Percentiles rank a stretch among this genome's conserved stretches.
These are phyloP conservation scores for Apotomis capreana DNA, from an alignment of 2,888 invertebrate species.

Conservation along the genomic window DNA sequence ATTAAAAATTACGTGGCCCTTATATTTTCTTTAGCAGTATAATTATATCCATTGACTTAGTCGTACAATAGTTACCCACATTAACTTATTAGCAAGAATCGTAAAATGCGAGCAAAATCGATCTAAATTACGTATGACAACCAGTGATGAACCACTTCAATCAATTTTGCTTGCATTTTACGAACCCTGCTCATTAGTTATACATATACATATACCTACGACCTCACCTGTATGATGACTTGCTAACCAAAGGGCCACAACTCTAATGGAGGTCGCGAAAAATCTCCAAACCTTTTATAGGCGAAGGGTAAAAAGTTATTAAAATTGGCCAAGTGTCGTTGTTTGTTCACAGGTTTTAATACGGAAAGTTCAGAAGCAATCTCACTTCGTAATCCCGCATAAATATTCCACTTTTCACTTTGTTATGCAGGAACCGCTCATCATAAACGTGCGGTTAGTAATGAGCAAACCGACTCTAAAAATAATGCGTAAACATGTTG, in stretches of 20 bases:
- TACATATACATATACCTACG: neutral
- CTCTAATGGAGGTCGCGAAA: conserved; percentile 28
- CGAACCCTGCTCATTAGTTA: too few species aligned
- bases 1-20: too few species aligned
- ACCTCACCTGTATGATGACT: conserved; percentile 23
- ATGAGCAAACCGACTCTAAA: conserved; percentile 47
- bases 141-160: too few species aligned
- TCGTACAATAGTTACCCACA: too few species aligned
- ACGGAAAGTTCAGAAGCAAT: conserved; percentile 47
- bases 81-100: too few species aligned
- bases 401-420: conserved; percentile 35
- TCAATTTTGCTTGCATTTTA: too few species aligned
- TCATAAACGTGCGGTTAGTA: conserved; percentile 23
- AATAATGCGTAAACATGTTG: conserved; percentile 61
- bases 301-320: conserved; percentile 34
- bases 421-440: conserved; percentile 23
- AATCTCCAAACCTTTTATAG: conserved; percentile 52
- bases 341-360: conserved; percentile 47
- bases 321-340: conserved; percentile 29
- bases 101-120: too few species aligned
- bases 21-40: too few species aligned
- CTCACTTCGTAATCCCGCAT: conserved; percentile 38
- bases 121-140: too few species aligned
- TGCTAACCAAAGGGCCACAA: conserved; percentile 8
- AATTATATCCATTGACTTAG: too few species aligned